Base-by-base conservation (phyloP, 1,140 invertebrate species). In the Heliconius himera region DNA sequence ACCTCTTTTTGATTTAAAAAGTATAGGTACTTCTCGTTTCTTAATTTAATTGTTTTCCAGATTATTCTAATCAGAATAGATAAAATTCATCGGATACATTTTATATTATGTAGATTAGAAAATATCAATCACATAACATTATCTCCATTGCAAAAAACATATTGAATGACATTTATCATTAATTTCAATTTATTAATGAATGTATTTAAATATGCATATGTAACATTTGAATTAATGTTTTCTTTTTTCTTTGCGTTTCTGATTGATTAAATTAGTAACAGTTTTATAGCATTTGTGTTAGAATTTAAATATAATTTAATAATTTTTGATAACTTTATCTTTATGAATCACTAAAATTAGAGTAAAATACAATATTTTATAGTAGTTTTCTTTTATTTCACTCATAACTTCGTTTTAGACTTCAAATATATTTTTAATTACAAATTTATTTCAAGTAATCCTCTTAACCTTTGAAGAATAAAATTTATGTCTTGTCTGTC, bases 401-500 rank as follows among this genome's bases (percentile, higher is more conserved):
- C n/a, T 56, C 20, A n/a, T 1, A n/a, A 56, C 54, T n/a, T 56
- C 22, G 20, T 60, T 60, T n/a, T 26, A 60, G 9, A 60, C 9
- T n/a, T 22, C 54, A 60, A 22, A 60, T n/a, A 66, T 29, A 66
- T 66, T 66, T 66, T 29, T 66, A 66, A 66, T 66, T 66, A 66
- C 29, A 11, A 13, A 66, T 66, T 66, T 66, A 66, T 29, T 29
- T 13, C 13, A 66, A 66, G 26, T 66, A 29, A 29, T 66, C 60
- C 60, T 26, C 70, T 72, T 41, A 72, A 72, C 70, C 36, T 72
- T 41, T 38, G 22, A 51, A 74, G 60, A 26, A 36, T 9, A 66
- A 72, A 78, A 56, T 26, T 41, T 66, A 29, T 60, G n/a, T 51
- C 26, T 74, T 74, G 74, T 78, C 56, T 74, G 78, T 75, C 73